phyloP scores from a whole-genome alignment of 1,140 invertebrate species.

The Neotoxoptera formosana region DNA sequence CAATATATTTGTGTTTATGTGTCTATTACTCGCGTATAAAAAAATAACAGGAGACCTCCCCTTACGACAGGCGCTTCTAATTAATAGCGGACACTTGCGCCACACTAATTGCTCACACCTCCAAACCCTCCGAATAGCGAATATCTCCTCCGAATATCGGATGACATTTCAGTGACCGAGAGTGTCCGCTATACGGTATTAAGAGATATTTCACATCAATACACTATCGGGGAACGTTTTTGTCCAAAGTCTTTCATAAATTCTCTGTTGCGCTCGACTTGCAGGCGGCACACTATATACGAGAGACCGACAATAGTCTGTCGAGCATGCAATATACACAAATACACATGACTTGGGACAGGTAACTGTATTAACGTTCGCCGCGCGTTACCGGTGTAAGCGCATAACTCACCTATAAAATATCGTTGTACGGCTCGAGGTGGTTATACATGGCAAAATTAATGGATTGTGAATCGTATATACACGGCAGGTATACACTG shows the following conservation, averaged over 20 bases:
- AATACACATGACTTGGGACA: neutral
- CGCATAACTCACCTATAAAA: conserved; percentile 1
- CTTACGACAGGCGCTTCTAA: too few species aligned
- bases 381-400: neutral
- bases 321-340: neutral
- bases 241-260: too few species aligned
- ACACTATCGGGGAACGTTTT: too few species aligned
- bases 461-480: neutral
- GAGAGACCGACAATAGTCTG: neutral
- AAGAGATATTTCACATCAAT: too few species aligned
- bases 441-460: neutral
- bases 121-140: too few species aligned
- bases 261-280: neutral
- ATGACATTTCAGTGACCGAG: too few species aligned
- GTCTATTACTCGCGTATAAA: neutral
- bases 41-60: too few species aligned
- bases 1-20: neutral
- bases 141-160: too few species aligned
- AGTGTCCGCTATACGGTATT: too few species aligned
- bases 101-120: too few species aligned
- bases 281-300: neutral
- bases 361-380: neutral
- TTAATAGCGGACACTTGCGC: too few species aligned
- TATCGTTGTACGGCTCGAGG: neutral
- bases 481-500: neutral